Conservation (phyloP, 2,888 invertebrate species). For the Leptodirus hochenwartii region DNA sequence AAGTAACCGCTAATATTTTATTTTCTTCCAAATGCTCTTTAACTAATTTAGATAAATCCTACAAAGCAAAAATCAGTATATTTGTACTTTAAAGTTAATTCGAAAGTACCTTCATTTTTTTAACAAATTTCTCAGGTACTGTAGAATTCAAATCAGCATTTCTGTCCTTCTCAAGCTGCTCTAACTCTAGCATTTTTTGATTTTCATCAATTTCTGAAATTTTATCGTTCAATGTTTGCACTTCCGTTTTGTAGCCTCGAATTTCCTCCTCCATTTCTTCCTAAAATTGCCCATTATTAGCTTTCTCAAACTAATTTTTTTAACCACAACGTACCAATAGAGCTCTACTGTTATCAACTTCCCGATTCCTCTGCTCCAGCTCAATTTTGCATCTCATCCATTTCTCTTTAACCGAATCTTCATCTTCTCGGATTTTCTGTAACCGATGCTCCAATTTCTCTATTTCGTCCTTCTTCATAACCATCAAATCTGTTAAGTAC, state of each 20-base stretch:
- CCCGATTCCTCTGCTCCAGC: conserved; percentile 16
- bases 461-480: conserved; percentile 15
- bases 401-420: conserved; percentile 15
- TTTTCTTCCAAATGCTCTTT: conserved; percentile 33
- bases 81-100: conserved; percentile 4
- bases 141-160: conserved; percentile 13
- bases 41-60: conserved; percentile 32
- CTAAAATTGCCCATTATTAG: conserved; percentile 17
- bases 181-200: conserved; percentile 25
- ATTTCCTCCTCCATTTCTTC: conserved; percentile 32
- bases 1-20: conserved; percentile 28
- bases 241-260: conserved; percentile 26
- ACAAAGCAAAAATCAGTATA: conserved; percentile 13
- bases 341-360: conserved; percentile 18
- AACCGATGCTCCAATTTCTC: conserved; percentile 17
- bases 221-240: conserved; percentile 26
- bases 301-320: conserved; percentile 1
- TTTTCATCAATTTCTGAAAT: conserved; percentile 18
- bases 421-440: conserved; percentile 13
- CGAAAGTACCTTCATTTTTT: conserved; percentile 23
- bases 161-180: conserved; percentile 14
- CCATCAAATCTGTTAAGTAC: conserved; percentile 18
- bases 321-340: conserved; percentile 16
- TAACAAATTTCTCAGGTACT: conserved; percentile 21
- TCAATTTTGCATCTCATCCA: conserved; percentile 15